Base-by-base conservation (phyloP, 2,797 vertebrate genomes). In the Sebastes kiyomatsui region DNA sequence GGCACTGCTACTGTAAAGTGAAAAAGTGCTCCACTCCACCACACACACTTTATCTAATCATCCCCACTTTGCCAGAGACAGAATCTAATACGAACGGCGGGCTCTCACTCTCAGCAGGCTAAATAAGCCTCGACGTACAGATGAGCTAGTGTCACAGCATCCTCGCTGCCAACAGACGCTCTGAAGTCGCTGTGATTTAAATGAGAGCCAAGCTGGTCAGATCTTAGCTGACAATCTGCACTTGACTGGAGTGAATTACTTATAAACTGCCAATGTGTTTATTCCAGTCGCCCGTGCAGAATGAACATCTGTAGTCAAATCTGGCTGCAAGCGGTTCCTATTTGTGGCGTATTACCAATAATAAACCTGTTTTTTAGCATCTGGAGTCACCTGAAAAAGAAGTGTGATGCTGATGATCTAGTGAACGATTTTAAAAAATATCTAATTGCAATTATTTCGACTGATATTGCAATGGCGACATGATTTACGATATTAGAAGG, bases 31-130 rank as follows among this genome's bases (percentile, higher is more conserved):
- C 89, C 89, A 71, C 92, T 96, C 94, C 92, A 86, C 87, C 72
- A 93, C 92, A 88, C 70, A 72, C 83, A 75, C 92, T 95, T 95
- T 90, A 95, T 95, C 92, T 95, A 95, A 96, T 96, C 74, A 76
- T 87, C 85, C 81, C 90, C 89, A 86, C 91, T 95, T 96, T 95
- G 88, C 87, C 92, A 67, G 83, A 90, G 89, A 91, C 58, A 92
- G 93, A 92, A 94, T 91, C 92, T 88, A 90, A 93, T 95, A 92
- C 86, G 90, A 94, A 88, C 86, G 90, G 72, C 82, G 87, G 64
- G 92, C 82, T 93, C 86, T 88, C 88, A 86, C 90, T 93, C 92
- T 96, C 94, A 93, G 92, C 83, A 88, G 90, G 93, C 87, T 90
- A 94, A 95, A 92, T 90, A 90, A 93, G 87, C 81, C 75, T 74